Evolutionary conservation across 2,113 vertebrate genomes (phyloP).

Genomic region (Oceanites oceanicus): DNA sequence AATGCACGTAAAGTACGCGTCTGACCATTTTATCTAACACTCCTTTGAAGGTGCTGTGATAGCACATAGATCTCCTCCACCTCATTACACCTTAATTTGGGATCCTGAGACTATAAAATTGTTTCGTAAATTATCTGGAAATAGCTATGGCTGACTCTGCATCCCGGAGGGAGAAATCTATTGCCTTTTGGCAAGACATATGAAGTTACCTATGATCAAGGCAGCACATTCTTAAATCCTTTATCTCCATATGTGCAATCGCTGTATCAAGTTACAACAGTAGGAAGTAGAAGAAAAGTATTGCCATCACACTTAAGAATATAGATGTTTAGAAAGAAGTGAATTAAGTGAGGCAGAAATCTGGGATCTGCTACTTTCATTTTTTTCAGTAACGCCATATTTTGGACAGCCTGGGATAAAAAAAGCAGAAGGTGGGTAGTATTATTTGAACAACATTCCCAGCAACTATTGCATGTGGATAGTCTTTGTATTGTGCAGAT

Average conservation of each 20-base stretch:
- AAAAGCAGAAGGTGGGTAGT: background rate
- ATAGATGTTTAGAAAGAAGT: background rate
- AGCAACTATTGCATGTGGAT: background rate
- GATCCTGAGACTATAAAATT: background rate
- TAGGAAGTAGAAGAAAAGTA: background rate
- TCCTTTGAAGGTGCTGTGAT: background rate
- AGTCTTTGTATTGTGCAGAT: background rate
- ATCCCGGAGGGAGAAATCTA: background rate
- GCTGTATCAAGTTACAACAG: background rate
- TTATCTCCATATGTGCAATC: background rate
- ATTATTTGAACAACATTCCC: background rate
- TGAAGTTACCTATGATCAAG: background rate
- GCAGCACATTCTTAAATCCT: background rate
- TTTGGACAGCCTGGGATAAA: background rate
- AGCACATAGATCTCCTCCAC: background rate
- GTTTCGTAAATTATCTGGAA: background rate
- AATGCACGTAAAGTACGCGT: rapidly evolving
- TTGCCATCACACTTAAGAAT: background rate
- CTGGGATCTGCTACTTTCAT: background rate
- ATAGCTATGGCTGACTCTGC: constrained; percentile 8
- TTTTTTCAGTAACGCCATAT: background rate
- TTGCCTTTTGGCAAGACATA: constrained; percentile 7
- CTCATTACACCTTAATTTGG: constrained; percentile 14
- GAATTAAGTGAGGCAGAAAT: background rate
- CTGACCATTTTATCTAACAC: background rate